phyloP scores from a whole-genome alignment of 64 coral and sea anemone genomes.

The Montipora cactus region DNA sequence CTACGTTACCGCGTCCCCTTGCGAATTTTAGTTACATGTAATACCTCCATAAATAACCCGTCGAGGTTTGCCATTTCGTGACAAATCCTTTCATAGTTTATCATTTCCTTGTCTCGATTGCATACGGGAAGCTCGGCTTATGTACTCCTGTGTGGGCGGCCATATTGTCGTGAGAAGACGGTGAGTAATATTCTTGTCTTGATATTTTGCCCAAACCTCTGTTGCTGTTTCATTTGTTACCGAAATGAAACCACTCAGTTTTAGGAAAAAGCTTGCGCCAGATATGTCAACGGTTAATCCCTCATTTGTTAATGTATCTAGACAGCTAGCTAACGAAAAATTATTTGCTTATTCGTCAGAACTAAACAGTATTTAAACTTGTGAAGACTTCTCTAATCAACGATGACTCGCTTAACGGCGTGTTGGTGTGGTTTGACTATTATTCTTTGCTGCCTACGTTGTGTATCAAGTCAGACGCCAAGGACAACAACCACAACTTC shows the following conservation, averaged over 20 bases:
- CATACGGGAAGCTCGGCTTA: background rate
- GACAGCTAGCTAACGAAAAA: background rate
- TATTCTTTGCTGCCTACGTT: background rate
- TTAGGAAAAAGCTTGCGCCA: background rate
- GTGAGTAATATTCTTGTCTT: background rate
- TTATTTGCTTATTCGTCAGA: background rate
- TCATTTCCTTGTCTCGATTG: background rate
- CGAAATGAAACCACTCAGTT: too few species aligned
- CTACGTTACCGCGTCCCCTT: background rate
- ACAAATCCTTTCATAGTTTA: background rate
- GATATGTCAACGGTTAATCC: background rate
- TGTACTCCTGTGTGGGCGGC: background rate
- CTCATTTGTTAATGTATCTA: background rate
- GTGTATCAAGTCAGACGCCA: too few species aligned
- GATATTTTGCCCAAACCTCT: background rate
- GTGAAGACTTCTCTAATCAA: background rate
- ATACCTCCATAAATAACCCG: too few species aligned
- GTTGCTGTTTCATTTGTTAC: background rate
- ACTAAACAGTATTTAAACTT: background rate
- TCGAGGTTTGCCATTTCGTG: background rate
- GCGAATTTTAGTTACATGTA: background rate
- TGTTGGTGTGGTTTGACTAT: background rate
- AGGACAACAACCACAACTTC: background rate
- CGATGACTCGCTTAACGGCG: background rate
- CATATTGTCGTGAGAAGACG: conserved; percentile 17